Base-by-base conservation (phyloP, 2,888 invertebrate species). In the Scotopteryx bipunctaria region DNA sequence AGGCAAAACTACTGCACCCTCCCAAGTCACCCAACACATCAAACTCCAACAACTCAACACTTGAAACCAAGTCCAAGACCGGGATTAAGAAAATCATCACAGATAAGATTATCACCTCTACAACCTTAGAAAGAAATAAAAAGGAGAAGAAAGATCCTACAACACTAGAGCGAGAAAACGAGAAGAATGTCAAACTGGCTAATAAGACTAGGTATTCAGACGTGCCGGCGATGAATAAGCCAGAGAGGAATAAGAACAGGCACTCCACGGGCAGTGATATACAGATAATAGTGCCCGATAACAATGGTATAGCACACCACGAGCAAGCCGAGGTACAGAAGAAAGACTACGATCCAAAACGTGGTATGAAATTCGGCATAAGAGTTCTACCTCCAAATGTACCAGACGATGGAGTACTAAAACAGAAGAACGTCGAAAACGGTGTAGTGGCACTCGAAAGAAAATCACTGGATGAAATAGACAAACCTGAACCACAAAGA, bases 341-440 rank as follows among this genome's bases (percentile, higher is more conserved):
- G 69, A 84, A 87, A 56, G 92, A 92, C 60, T 86, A 91, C 32
- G 92, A 92, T 51, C 82, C 87, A 0, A 91, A 91, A 60, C 91
- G 91, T 52, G 93, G 91, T 37, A 91, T 92, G 78, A 94, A 94
- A 72, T 94, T 94, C 45, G 94, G 94, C 0, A 93, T 94, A 43
- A 89, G 93, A 68, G 94, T 94, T 0, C 76, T 94, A 2, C 93
- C 93, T 8, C 91, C 91, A 3, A 91, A 91, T 53, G 81, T 91
- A 23, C 91, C 91, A 19, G 90, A 91, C 67, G 91, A 91, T 60
- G 91, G 91, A 17, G 83, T 91, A 0, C 63, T 91, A 9, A 90
- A 83, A 63, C 86, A 88, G 45, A 90, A 88, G 52, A 83, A 67
- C 42, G 69, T 87, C 5, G 89, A 91, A 69, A 88, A 89, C 43